Conservation (phyloP, 2,888 invertebrate species). For the Melangyna quadrimaculata region DNA sequence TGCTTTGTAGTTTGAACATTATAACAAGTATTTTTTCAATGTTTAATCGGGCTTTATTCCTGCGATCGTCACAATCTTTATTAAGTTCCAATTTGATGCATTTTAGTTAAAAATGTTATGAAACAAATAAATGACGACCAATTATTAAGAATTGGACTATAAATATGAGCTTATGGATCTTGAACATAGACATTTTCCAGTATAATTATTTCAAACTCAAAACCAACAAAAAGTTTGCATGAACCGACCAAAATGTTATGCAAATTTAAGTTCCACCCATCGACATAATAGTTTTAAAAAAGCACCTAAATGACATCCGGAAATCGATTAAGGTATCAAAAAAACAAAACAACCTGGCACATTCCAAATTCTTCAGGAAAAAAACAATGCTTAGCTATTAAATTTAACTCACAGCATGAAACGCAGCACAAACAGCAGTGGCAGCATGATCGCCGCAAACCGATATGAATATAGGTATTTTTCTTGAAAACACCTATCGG, state of each 20-base stretch:
- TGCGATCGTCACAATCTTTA: too few species aligned
- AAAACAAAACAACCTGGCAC: slow-evolving; percentile 35
- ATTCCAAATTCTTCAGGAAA: slow-evolving; percentile 17
- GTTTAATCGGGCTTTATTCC: too few species aligned
- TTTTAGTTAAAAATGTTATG: too few species aligned
- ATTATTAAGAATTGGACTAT: too few species aligned
- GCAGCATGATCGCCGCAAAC: not conserved
- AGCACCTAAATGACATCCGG: not conserved
- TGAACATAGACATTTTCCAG: too few species aligned
- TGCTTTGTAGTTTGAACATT: too few species aligned
- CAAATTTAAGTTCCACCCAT: not conserved
- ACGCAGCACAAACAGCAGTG: slow-evolving; percentile 1
- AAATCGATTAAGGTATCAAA: slow-evolving; percentile 29
- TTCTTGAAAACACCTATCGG: not conserved
- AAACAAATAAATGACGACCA: too few species aligned
- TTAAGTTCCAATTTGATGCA: too few species aligned
- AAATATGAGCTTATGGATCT: too few species aligned
- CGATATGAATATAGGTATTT: not conserved
- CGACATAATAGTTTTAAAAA: not conserved
- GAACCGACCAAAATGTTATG: not conserved
- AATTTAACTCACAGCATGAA: slow-evolving; percentile 41
- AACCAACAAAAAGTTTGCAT: not conserved
- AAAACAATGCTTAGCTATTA: slow-evolving; percentile 19
- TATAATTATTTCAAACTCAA: not conserved
- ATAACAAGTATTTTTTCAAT: too few species aligned